These are phyloP conservation scores for Gryllus bimaculatus DNA, from an alignment of 1,140 invertebrate species.

Conservation along the genomic window DNA sequence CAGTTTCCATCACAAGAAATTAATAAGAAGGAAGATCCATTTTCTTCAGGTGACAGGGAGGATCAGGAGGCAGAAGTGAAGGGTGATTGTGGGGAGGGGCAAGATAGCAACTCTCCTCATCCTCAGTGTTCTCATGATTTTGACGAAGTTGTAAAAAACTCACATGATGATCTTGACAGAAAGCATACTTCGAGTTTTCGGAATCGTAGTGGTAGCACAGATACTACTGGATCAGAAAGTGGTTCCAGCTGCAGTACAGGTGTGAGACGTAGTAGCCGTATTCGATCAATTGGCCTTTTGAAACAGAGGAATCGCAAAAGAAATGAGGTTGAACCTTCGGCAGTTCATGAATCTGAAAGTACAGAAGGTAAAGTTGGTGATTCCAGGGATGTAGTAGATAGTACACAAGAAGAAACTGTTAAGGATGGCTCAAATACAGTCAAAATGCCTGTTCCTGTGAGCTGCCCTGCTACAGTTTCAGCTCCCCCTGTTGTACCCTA, in stretches of 20 bases:
- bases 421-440: conserved; percentile 1
- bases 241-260: conserved; percentile 36
- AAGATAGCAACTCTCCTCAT: background rate
- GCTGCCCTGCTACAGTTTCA: background rate
- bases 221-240: conserved; percentile 37
- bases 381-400: background rate
- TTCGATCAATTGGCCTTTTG: conserved; percentile 45
- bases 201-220: conserved; percentile 36
- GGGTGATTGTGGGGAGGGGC: background rate
- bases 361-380: background rate
- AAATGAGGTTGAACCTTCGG: background rate
- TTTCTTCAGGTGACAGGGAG: background rate
- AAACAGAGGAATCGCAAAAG: conserved; percentile 37
- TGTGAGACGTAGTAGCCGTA: conserved; percentile 45
- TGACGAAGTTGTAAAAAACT: background rate
- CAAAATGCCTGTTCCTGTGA: conserved; percentile 11
- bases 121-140: background rate
- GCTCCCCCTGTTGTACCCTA: background rate
- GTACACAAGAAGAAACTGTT: conserved; percentile 2
- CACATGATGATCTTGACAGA: conserved; percentile 13
- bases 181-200: conserved; percentile 20
- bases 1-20: background rate
- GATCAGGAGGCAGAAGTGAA: background rate
- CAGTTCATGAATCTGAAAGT: background rate
- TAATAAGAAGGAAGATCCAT: background rate